Base-by-base conservation (phyloP, 92 coral and sea anemone genomes). In the Muricea muricata region DNA sequence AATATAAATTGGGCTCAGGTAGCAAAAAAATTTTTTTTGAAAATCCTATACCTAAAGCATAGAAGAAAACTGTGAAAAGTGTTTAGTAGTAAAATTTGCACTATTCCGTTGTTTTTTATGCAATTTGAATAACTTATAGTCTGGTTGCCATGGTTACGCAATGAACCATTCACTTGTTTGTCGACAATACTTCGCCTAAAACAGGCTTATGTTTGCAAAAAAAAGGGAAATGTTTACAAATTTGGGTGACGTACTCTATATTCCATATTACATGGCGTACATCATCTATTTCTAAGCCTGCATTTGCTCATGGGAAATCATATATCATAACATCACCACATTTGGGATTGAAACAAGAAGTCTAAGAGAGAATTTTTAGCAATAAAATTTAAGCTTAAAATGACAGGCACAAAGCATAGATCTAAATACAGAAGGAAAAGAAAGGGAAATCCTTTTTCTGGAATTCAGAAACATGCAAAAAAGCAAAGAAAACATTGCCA, bases 361-460 rank as follows among this genome's bases (percentile, higher is more conserved):
- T 37, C 42, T 4, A 37, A 37, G 4, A 37, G 42, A 37, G 42
- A 37, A 37, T 37, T 37, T 37, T 37, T 37, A 37, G 42, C 42
- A 37, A 37, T 9, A 37, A 50, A 20, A 20, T 50, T 60, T 60
- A 25, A 21, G 20, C 33, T 25, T 25, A 21, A 18, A 72, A 80
- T 79, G 69, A 33, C 73, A 8, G 78, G 79, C 54, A 67, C 32
- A 29, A 61, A 26, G 31, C 41, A 37, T 65, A 69, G 54, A 39
- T 79, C 73, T 70, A 29, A 42, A 9, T 81, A 81, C 48, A 87
- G 65, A 81, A 73, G 54, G 48, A 80, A 86, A 42, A 35, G 75
- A 73, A 79, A 79, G 78, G 85, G 85, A 47, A 81, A 69, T 18
- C 65, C 75, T 79, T 80, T 86, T 65, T 69, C 54, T 28, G 86